Evolutionary conservation across 2,113 vertebrate species (phyloP), one percentile per base, ranked within the genome.

Genomic region (Cranoglanis bouderius): DNA sequence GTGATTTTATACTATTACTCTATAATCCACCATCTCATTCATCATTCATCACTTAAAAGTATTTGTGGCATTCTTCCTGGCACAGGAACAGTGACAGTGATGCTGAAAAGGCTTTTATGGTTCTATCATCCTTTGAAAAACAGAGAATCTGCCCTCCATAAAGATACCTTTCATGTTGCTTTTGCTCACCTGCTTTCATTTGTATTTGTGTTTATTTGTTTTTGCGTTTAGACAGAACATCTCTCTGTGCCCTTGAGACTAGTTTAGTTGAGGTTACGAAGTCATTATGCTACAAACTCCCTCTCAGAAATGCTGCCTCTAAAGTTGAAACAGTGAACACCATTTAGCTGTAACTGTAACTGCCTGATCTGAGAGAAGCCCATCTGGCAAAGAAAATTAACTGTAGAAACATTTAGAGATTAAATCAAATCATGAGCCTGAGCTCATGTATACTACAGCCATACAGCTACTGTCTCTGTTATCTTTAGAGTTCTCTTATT

Each of bases 191-290:
- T 35, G n/a, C 9, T 86, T 84, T 80, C 35, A 51, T 38, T 59
- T 49, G 12, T 61, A 35, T 87, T 40, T 35, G n/a, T 65, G 38
- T 85, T 40, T 38, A 80, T 38, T 89, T 35, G n/a, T 87, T 85
- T 53, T 61, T 18, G 24, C 55, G 29, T 75, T 87, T 4, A 81
- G 61, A 55, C 32, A 46, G 35, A 81, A 75, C 9, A 72, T 49
- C 82, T 70, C 40, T 4, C 38, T 83, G 63, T 82, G 91, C 78
- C 89, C 91, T 91, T 89, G 85, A 90, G 87, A 75, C n/a, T 43
- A 53, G 74, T 67, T 85, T 40, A 70, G 24, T 18, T 84, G 77
- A 85, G 40, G 55, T 46, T 67, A 85, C 63, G 29, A 67, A 87
- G 59, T 85, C 29, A 26, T 86, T 91, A 57, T 57, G 46, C 80